Evolutionary conservation across 2,113 vertebrate species (phyloP), one percentile per base, ranked within the genome.

Genomic region (Scomber scombrus): DNA sequence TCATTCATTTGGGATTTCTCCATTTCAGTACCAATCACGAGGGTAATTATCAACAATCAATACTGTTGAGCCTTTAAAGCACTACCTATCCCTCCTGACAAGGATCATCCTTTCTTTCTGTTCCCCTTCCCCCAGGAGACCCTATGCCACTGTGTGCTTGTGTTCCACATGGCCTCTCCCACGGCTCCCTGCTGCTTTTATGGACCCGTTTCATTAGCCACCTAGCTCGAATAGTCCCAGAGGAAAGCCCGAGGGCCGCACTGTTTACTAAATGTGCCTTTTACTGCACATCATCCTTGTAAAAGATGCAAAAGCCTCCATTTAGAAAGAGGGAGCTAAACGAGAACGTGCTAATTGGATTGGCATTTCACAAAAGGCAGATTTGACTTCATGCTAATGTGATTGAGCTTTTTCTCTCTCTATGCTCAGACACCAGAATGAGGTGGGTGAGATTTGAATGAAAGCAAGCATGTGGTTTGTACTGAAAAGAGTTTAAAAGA

Each of bases 281-380:
- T 92, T 88, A 93, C 73, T 85, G 88, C 89, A 73, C 82, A 82
- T 88, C 79, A 75, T 87, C 80, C 81, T 89, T 88, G 86, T 89
- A 85, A 89, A 91, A 93, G 78, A 89, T 81, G 75, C 85, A 91
- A 89, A 91, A 90, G 66, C 80, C 87, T 85, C 80, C 60, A 90
- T 92, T 94, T 90, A 82, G 84, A 74, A 77, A 77, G 66, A 78
- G 80, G 69, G 63, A 83, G 72, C 80, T 74, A 86, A 90, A 91
- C 51, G 46, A 85, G 81, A 92, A 90, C 56, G 78, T 84, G 81
- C 87, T 93, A 92, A 92, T 95, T 94, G 90, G 89, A 92, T 89
- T 93, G 91, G 91, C 89, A 93, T 95, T 94, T 94, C 78, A 89
- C 87, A 91, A 92, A 93, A 93, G 92, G 82, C 80, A 92, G 81